These are phyloP conservation scores for Zootermopsis nevadensis DNA, from an alignment of 2,888 invertebrate genomes.

Conservation along the genomic window DNA sequence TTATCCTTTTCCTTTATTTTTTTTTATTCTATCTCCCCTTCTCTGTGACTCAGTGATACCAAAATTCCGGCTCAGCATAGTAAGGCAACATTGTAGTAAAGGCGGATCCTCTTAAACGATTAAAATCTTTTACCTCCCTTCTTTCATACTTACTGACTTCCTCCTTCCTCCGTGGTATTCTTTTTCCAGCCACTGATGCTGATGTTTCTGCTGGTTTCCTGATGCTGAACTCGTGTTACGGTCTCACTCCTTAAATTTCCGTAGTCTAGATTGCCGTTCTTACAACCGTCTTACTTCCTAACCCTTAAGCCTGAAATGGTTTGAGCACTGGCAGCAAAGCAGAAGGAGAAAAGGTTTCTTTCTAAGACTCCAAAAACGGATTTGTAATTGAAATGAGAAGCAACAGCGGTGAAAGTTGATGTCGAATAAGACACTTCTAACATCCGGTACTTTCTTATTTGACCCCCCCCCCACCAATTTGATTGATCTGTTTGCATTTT, in stretches of 20 bases:
- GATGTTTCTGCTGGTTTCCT: constrained; percentile 35
- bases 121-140: constrained; percentile 41
- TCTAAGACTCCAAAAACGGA: neutral
- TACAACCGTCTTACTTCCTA: neutral
- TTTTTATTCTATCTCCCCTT: neutral
- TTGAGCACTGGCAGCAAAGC: neutral
- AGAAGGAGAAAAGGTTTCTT: neutral
- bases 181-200: neutral
- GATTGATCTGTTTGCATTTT: too few species aligned
- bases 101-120: constrained; percentile 42
- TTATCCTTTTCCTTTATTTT: neutral
- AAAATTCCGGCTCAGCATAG: neutral
- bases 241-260: constrained; percentile 4
- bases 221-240: neutral
- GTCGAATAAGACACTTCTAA: neutral
- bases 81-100: constrained; percentile 12
- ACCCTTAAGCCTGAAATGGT: constrained; percentile 8
- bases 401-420: neutral
- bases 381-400: constrained; percentile 46
- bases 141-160: constrained; percentile 20
- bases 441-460: neutral
- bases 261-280: neutral
- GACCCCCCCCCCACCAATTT: too few species aligned
- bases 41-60: neutral
- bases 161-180: constrained; percentile 13